Base-by-base conservation (phyloP, 2,888 invertebrate genomes). In the Ecdyonurus torrentis region DNA sequence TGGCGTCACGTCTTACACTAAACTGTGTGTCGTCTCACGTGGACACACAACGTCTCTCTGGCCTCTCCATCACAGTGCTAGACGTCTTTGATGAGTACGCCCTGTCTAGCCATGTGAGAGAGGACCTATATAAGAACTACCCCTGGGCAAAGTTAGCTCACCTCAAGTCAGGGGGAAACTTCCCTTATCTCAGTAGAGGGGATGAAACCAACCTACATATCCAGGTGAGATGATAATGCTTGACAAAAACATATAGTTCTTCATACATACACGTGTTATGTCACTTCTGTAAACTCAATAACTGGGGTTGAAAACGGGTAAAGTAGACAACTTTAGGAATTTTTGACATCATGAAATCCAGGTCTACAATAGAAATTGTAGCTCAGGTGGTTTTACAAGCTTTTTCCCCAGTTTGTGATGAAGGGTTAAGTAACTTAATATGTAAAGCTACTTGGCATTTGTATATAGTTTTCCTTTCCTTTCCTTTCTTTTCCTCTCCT, bases 61-160 rank as follows among this genome's bases (percentile, higher is more conserved):
- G 81, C 65, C 70, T 90, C 61, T 83, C 86, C n/a, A 80, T 91
- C 18, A 93, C 92, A 15, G 83, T 93, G 61, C 81, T 93, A 73
- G 91, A 93, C 75, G 92, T 92, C 0, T 92, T 91, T 78, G 92
- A 93, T 74, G 87, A 91, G 70, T 87, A 87, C 73, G 92, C 92
- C 2, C 75, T 93, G 60, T 89, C 89, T 64, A 81, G 83, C 66
- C 74, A 80, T 55, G 91, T 91, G 0, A 77, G 87, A 62, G 91
- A 91, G 70, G 89, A 90, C 70, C 76, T 91, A 67, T 89, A 89
- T 73, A 90, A 90, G 72, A 86, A 87, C 68, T 93, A 91, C 74
- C 91, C 92, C 0, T 81, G 86, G 65, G 91, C 91, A 1, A 90
- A 89, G 75, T 73, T 90, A 66, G 93, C 91, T 1, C 91, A 92